phyloP scores from a whole-genome alignment of 2,888 invertebrate species.

The Neelides folsomi region DNA sequence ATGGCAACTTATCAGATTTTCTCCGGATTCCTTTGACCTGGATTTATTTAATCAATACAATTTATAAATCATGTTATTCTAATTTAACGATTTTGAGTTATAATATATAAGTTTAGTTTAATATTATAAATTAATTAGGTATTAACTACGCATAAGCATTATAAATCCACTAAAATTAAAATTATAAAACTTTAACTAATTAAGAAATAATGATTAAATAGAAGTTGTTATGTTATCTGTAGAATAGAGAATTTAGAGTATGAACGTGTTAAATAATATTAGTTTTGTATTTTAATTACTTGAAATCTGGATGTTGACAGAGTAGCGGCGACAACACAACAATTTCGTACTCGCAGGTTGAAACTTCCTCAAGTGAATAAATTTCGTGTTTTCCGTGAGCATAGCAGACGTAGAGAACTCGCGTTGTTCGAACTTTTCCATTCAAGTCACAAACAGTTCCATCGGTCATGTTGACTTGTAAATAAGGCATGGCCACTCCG shows the following conservation, averaged over 20 bases:
- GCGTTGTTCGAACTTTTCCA: conserved; percentile 64
- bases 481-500: conserved; percentile 73
- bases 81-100: neutral
- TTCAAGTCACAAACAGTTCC: conserved; percentile 89
- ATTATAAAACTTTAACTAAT: too few species aligned
- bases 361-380: conserved; percentile 80
- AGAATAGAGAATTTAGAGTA: too few species aligned
- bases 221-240: too few species aligned
- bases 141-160: too few species aligned
- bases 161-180: too few species aligned
- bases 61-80: neutral
- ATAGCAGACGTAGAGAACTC: conserved; percentile 77
- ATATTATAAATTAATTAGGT: too few species aligned
- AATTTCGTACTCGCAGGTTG: conserved; percentile 87
- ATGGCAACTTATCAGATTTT: conserved; percentile 60
- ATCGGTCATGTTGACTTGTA: conserved; percentile 63
- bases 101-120: neutral
- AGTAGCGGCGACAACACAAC: conserved; percentile 74
- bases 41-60: too few species aligned
- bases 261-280: neutral
- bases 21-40: conserved; percentile 48
- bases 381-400: conserved; percentile 79
- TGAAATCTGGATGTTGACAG: conserved; percentile 79
- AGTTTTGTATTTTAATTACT: conserved; percentile 38
- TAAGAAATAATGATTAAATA: too few species aligned